Evolutionary conservation across 2,113 vertebrate genomes (phyloP).

Genomic region (Rousettus leschenaultii): DNA sequence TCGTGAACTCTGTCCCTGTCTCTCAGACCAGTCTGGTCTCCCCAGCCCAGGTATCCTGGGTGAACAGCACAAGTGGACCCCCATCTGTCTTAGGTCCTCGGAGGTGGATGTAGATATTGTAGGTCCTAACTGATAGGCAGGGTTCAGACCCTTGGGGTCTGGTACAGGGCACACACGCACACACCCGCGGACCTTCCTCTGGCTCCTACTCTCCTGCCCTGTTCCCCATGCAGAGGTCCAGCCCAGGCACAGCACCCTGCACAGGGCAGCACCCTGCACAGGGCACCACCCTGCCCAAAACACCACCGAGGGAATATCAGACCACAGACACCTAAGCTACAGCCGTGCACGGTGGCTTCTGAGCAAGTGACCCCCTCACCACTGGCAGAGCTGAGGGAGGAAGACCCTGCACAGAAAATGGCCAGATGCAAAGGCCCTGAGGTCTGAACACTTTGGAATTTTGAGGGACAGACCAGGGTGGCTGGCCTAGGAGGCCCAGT

Average conservation of each 20-base stretch:
- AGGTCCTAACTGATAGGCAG: neutral
- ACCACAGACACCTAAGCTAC: neutral
- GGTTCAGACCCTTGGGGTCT: neutral
- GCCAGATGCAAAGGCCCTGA: neutral
- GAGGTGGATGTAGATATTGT: too few relatives aligned
- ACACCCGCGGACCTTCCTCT: neutral
- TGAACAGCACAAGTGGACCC: neutral
- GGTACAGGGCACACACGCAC: neutral
- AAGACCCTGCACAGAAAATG: neutral
- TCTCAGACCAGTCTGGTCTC: neutral
- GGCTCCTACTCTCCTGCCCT: neutral
- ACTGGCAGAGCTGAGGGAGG: neutral
- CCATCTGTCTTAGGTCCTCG: neutral
- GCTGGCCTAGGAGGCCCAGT: neutral
- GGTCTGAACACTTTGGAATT: neutral
- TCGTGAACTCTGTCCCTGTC: too few relatives aligned
- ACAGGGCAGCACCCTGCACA: neutral
- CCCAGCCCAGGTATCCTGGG: neutral
- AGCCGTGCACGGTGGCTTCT: neutral
- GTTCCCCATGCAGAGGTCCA: neutral
- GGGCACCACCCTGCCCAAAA: neutral
- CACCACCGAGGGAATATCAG: neutral
- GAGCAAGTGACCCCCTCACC: neutral
- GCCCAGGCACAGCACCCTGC: neutral
- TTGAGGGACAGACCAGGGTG: neutral